phyloP scores from a whole-genome alignment of 1,140 invertebrate genomes.

The Anthonomus grandis region DNA sequence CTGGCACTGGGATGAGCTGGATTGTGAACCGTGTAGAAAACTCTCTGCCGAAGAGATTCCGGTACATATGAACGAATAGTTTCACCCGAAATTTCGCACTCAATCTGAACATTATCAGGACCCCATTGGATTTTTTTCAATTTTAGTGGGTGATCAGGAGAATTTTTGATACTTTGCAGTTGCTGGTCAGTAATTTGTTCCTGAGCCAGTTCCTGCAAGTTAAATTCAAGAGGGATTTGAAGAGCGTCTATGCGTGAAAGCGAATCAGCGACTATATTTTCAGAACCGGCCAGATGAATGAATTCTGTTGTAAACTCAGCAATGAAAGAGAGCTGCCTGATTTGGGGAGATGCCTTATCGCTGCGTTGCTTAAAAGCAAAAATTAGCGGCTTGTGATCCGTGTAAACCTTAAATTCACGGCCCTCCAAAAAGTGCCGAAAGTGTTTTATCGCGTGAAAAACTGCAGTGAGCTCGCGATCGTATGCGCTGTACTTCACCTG shows the following conservation, averaged over 20 bases:
- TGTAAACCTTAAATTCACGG: neutral
- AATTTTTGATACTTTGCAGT: slow-evolving; percentile 19
- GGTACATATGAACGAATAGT: slow-evolving; percentile 29
- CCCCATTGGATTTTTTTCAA: slow-evolving; percentile 2
- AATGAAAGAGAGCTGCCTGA: slow-evolving; percentile 37
- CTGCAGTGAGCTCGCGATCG: neutral
- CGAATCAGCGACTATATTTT: slow-evolving; percentile 14
- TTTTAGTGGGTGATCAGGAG: slow-evolving; percentile 9
- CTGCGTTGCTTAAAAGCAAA: neutral
- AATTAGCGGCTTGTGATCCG: neutral
- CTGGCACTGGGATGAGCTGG: slow-evolving; percentile 37
- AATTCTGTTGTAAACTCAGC: slow-evolving; percentile 46
- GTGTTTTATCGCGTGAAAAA: neutral
- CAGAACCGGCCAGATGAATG: slow-evolving; percentile 39
- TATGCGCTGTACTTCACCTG: neutral
- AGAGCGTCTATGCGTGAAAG: neutral
- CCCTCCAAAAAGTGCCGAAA: neutral
- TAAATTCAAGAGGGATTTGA: neutral
- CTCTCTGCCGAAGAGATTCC: neutral
- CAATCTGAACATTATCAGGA: neutral
- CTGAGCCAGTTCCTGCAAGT: neutral
- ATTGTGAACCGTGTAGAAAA: neutral
- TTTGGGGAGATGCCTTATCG: neutral
- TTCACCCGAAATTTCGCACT: slow-evolving; percentile 10
- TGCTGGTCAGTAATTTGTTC: neutral